Conservation (phyloP, 2,113 vertebrate genomes). For the Indicator maculatus region DNA sequence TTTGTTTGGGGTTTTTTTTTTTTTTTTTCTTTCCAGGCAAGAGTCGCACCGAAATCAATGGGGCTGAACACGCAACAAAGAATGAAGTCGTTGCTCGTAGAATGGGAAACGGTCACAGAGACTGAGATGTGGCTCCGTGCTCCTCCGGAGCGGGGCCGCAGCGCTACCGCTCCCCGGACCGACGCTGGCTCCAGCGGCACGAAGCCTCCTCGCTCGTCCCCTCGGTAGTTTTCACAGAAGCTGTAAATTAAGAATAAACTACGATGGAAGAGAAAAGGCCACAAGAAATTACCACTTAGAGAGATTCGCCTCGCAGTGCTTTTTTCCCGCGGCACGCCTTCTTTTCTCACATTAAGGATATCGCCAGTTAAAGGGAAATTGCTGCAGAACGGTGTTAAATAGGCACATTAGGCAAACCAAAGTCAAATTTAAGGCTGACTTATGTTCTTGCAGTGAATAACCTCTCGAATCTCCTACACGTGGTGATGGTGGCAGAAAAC, state of each 20-base stretch:
- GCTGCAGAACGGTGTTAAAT: not conserved
- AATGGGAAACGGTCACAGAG: not conserved
- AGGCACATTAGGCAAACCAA: not conserved
- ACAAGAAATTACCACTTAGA: not conserved
- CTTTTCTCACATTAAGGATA: not conserved
- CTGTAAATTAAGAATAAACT: not conserved
- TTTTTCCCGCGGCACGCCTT: not conserved
- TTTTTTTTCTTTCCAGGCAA: not conserved
- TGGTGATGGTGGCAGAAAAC: not conserved
- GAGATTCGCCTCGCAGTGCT: not conserved
- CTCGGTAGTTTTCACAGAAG: not conserved
- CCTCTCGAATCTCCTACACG: not conserved
- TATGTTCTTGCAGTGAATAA: not conserved
- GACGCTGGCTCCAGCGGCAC: not conserved
- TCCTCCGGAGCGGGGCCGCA: not conserved
- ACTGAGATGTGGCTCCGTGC: not conserved
- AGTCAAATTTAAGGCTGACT: not conserved
- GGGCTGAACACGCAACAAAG: not conserved
- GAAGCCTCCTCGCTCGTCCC: not conserved
- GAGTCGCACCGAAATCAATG: not conserved
- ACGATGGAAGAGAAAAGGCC: not conserved
- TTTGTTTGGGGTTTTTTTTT: not conserved
- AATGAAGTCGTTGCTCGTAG: not conserved
- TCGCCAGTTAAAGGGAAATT: not conserved
- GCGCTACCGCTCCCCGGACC: not conserved